These are phyloP conservation scores for Tachystola acroxantha DNA, from an alignment of 2,888 invertebrate species.

Conservation along the genomic window DNA sequence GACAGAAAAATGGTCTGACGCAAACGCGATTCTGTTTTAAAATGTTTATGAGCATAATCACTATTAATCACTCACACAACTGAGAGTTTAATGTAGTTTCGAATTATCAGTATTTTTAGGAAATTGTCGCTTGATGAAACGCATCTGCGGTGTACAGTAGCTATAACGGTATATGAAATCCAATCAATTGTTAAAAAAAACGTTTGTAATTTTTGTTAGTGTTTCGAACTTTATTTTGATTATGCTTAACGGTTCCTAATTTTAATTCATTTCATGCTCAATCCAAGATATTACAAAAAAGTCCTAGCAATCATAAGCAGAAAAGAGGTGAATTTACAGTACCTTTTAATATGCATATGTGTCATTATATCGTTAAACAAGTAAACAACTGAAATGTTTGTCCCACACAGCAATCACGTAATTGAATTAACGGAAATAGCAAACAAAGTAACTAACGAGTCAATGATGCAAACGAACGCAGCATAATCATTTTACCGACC, in stretches of 20 bases:
- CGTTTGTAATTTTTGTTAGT: too few species aligned
- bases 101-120: neutral
- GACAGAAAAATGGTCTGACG: constrained; percentile 28
- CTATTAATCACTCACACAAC: too few species aligned
- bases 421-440: constrained; percentile 4
- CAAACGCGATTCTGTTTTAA: constrained; percentile 47
- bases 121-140: neutral
- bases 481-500: neutral
- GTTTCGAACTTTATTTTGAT: too few species aligned
- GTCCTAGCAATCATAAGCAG: too few species aligned
- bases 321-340: too few species aligned
- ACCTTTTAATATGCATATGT: too few species aligned
- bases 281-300: too few species aligned
- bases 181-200: too few species aligned
- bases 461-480: neutral
- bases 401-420: constrained; percentile 5
- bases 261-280: too few species aligned
- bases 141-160: neutral
- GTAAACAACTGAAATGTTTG: constrained; percentile 4
- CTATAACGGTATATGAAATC: too few species aligned
- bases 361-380: too few species aligned
- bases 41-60: constrained; percentile 26
- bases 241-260: too few species aligned
- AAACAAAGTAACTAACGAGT: constrained; percentile 5
- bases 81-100: neutral